Conservation (phyloP, 2,113 vertebrate species). For the Gambusia affinis region DNA sequence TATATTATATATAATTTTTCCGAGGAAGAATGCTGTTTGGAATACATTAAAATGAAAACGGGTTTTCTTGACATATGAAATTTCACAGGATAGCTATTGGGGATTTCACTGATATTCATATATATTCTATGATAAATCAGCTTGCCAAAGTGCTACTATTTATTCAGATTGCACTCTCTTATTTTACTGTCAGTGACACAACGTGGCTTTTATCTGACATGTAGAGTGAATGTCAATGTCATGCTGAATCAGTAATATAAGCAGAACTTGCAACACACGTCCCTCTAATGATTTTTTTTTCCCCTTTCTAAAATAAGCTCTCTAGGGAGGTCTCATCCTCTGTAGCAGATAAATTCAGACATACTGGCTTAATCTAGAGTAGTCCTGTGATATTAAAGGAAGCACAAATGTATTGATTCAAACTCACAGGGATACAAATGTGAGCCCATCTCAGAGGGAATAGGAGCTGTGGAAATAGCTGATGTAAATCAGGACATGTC, state of each 20-base stretch:
- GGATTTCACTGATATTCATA: not conserved
- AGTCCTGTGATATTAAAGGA: constrained; percentile 37
- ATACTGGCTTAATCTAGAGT: constrained; percentile 22
- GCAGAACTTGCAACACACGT: constrained; percentile 24
- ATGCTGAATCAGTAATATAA: constrained; percentile 29
- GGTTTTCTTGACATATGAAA: not conserved
- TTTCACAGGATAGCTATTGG: not conserved
- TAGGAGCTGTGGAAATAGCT: constrained; percentile 21
- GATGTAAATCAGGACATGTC: constrained; percentile 55
- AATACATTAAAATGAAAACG: not conserved
- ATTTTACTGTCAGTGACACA: constrained; percentile 42
- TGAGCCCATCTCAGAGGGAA: constrained; percentile 20
- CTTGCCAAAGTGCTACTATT: not conserved
- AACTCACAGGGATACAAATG: constrained; percentile 24
- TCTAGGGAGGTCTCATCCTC: constrained; percentile 29
- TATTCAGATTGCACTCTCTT: constrained; percentile 20
- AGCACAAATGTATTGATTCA: constrained; percentile 46
- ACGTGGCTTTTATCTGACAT: constrained; percentile 58
- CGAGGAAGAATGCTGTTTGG: not conserved
- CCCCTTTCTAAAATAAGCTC: constrained; percentile 36
- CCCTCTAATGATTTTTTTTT: constrained; percentile 54
- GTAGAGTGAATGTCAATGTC: constrained; percentile 60
- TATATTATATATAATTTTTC: not conserved
- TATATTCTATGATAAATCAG: not conserved
- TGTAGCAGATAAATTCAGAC: constrained; percentile 45